These are phyloP conservation scores for Urophycis tenuis DNA, from an alignment of 2,797 vertebrate genomes.

Conservation along the genomic window DNA sequence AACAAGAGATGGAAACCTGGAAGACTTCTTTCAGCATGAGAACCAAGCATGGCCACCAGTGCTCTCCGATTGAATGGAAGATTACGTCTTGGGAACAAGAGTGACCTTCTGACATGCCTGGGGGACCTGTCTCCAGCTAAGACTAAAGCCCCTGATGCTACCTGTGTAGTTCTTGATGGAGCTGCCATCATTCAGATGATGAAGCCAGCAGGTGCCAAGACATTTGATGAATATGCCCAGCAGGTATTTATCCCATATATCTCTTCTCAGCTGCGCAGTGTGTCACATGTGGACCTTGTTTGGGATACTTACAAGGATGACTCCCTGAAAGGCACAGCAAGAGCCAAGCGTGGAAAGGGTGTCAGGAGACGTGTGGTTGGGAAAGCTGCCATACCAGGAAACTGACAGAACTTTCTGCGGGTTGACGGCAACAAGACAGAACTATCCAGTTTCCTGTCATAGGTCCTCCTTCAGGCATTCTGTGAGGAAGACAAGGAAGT, in stretches of 20 bases:
- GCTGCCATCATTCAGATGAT: not conserved
- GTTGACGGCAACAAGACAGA: slow-evolving; percentile 6
- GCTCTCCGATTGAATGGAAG: not conserved
- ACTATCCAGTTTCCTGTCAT: slow-evolving; percentile 10
- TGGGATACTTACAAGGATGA: slow-evolving; percentile 3
- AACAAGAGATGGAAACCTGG: too few relatives aligned
- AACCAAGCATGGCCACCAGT: too few relatives aligned
- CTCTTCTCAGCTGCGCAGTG: not conserved
- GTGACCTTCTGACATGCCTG: not conserved
- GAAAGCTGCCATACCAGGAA: not conserved
- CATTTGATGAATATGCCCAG: slow-evolving; percentile 19
- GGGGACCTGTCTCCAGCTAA: too few relatives aligned
- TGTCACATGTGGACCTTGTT: not conserved
- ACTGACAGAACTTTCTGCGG: slow-evolving; percentile 1
- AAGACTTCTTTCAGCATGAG: too few relatives aligned
- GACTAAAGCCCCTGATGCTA: too few relatives aligned
- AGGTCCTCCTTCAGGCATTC: not conserved
- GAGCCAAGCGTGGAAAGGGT: slow-evolving; percentile 5
- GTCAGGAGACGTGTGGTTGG: slow-evolving; percentile 4
- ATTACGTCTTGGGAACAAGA: slow-evolving; percentile 2
- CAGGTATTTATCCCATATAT: slow-evolving; percentile 22
- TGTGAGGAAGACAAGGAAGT: too few relatives aligned
- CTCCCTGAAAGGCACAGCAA: not conserved
- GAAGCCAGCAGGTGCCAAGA: slow-evolving; percentile 8
- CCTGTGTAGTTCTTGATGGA: too few relatives aligned